Base-by-base conservation (phyloP, 2,113 vertebrate genomes). In the Antennarius striatus region DNA sequence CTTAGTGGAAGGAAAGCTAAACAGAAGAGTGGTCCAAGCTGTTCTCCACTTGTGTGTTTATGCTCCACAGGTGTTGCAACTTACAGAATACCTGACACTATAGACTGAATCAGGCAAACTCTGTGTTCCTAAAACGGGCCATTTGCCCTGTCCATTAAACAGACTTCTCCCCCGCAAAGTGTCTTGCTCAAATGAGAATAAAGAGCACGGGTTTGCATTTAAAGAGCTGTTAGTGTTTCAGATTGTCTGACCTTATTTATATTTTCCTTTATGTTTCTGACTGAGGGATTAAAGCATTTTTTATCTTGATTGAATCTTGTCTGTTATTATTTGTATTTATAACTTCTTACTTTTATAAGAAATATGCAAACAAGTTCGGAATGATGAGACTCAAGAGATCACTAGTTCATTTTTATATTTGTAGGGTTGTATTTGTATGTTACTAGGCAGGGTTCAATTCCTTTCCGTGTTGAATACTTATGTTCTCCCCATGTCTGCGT, bases 1-100 rank as follows among this genome's bases (percentile, higher is more conserved):
- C 83, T 88, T 60, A 71, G 75, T 80, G 62, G 69, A 83, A 83
- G 82, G 73, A 81, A 90, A 88, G 74, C 78, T 78, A 88, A 89
- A 90, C 82, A 89, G 74, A 77, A 72, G 79, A 80, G 68, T 36
- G 45, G 70, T 62, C 58, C 47, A 86, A 82, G 72, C 77, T 82
- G 77, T 76, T 73, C 68, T 74, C 65, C 67, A 71, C 63, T 55
- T 59, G 42, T 85, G 82, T 88, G 82, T 88, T 86, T 88, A 88
- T 66, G 60, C 86, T 84, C 82, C 81, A 82, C 80, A 89, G 88
- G 89, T 89, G 79, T 71, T 70, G 50, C 52, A 73, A 54, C 74
- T 76, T 57, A 80, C 64, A 75, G 86, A 70, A 59, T 64, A 84
- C 69, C 73, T 84, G 55, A 75, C 56, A 71, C 63, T 62, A 51